Conservation (phyloP, 2,888 invertebrate species). For the Sisyra nigra region DNA sequence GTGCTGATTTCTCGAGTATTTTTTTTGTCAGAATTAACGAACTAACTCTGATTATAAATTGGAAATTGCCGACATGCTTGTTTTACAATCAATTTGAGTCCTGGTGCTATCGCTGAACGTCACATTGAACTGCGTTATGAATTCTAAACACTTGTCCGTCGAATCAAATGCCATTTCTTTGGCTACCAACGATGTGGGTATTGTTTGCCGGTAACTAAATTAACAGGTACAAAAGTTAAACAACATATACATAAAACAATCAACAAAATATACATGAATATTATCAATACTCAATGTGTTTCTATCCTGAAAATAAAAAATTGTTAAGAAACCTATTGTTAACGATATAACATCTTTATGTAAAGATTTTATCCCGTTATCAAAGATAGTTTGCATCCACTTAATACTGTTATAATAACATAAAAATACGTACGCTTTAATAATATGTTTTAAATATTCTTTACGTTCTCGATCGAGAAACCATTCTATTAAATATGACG, state of each 20-base stretch:
- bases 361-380: no score
- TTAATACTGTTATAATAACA: no score
- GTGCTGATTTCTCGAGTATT: no score
- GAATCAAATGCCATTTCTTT: constrained; percentile 80
- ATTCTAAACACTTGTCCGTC: constrained; percentile 69
- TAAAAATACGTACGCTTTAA: constrained; percentile 83
- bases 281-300: constrained; percentile 3
- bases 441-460: constrained; percentile 75
- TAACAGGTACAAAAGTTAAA: constrained; percentile 22
- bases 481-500: constrained; percentile 94
- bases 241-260: constrained; percentile 3
- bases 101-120: constrained; percentile 51
- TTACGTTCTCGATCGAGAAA: constrained; percentile 92
- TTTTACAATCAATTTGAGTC: constrained; percentile 81
- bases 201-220: constrained; percentile 85
- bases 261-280: constrained; percentile 2
- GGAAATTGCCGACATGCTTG: constrained; percentile 42
- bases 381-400: no score
- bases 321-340: constrained; percentile 1
- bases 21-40: neutral
- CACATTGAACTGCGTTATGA: constrained; percentile 70
- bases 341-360: neutral
- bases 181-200: constrained; percentile 74
- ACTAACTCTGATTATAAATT: constrained; percentile 30
- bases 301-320: constrained; percentile 3